Evolutionary conservation across 2,113 vertebrate species (phyloP).

Genomic region (Poeciliopsis occidentalis): DNA sequence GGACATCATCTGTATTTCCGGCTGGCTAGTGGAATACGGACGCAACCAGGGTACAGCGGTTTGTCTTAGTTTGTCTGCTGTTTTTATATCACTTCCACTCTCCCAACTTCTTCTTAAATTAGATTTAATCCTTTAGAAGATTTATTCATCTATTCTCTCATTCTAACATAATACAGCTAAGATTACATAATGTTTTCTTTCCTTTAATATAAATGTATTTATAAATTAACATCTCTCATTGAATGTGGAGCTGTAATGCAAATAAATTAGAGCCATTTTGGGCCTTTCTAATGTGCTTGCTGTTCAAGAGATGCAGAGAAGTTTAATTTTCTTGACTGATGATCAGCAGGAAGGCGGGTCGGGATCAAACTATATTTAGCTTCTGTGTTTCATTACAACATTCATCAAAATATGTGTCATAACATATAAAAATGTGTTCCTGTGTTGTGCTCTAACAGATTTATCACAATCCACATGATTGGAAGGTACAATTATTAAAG

Average conservation of each 20-base stretch:
- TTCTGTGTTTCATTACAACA: neutral
- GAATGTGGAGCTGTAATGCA: neutral
- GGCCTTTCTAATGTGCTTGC: neutral
- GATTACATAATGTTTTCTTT: neutral
- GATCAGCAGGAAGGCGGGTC: neutral
- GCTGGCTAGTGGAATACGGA: slow-evolving; percentile 96
- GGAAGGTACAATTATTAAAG: neutral
- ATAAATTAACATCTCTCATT: neutral
- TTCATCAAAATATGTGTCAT: neutral
- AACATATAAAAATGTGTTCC: neutral
- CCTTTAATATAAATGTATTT: neutral
- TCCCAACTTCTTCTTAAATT: neutral
- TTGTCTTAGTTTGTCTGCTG: neutral
- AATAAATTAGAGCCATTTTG: neutral
- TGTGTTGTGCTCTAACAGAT: neutral
- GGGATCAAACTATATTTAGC: neutral
- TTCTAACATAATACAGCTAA: neutral
- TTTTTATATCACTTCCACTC: neutral
- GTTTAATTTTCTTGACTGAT: neutral
- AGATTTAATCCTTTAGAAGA: neutral
- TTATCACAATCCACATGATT: neutral
- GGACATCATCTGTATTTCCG: slow-evolving; percentile 90
- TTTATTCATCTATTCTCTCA: neutral
- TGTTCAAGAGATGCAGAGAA: neutral
- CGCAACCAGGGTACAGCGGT: slow-evolving; percentile 90